Base-by-base conservation (phyloP, 2,888 invertebrate species). In the Blera fallax region DNA sequence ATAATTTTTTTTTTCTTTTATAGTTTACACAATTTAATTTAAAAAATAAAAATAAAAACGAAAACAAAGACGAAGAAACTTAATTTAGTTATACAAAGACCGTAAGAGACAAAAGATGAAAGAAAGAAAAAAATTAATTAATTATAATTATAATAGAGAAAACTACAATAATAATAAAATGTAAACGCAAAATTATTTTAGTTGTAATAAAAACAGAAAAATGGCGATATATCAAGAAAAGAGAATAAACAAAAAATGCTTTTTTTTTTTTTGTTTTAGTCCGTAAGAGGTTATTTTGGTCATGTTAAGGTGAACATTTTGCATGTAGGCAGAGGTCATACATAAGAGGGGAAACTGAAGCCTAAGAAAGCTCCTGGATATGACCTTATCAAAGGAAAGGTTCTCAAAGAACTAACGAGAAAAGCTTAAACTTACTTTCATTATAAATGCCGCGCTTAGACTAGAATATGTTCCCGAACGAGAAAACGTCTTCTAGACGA, bases 181-280 rank as follows among this genome's bases (percentile, higher is more conserved):
- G 70, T 79, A 72, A 72, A 79, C 78, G 70, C 64, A 79, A 64
- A 79, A 21, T 64, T 64, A 72, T 64, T 79, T 70, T 70, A 79
- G 64, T 64, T 79, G 64, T 54, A 79, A 79, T 64, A 72, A 43
- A 52, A 16, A 40, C 18, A 50, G 21, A 62, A 62, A 62, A 56
- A 43, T 52, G 78, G 18, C 70, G 69, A 72, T 79, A 72, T 79
- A 79, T 70, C 70, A 79, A 74, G 64, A 79, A 48, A 70, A 70
- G 14, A 69, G 40, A 40, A 40, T 40, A 56, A 64, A 21, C 0
- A 11, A 11, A 14, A 24, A 24, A 24, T 8, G 18, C 18, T 50
- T 60, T 60, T 48, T n/a, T 48, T 21, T 29, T 54, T 54, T n/a
- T n/a, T n/a, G n/a, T n/a, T n/a, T n/a, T n/a, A n/a, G n/a, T n/a